A percentile compares a stretch with the other conserved stretches of the same genome.
These are phyloP conservation scores for Erebia epiphron DNA, from an alignment of 2,888 invertebrate species.

Conservation along the genomic window DNA sequence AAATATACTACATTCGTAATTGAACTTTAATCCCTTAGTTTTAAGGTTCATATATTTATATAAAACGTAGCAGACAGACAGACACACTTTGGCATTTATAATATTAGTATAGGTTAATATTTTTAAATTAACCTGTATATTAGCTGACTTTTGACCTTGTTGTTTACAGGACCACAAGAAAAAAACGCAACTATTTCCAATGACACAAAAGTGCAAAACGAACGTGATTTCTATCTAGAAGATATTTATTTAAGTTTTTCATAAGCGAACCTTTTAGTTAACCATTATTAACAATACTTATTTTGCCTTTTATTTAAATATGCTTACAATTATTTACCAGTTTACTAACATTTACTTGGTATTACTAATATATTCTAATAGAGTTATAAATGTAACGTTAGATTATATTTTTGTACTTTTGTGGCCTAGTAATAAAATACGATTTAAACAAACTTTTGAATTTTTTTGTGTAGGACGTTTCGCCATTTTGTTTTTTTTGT, in stretches of 20 bases:
- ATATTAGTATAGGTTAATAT: no score
- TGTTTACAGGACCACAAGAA: conserved; percentile 65
- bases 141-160: conserved; percentile 1
- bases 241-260: conserved; percentile 23
- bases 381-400: not conserved
- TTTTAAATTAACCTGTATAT: not conserved
- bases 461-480: no score
- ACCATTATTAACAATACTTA: conserved; percentile 45
- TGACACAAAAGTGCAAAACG: conserved; percentile 39
- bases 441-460: no score
- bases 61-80: no score
- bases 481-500: no score
- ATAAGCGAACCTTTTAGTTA: conserved; percentile 44
- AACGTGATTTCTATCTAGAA: conserved; percentile 9
- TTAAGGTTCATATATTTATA: no score
- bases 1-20: no score
- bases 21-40: no score
- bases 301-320: conserved; percentile 28
- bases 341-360: not conserved
- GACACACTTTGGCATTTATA: no score
- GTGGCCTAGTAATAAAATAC: not conserved
- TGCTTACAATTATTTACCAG: conserved; percentile 29
- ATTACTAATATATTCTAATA: conserved; percentile 1
- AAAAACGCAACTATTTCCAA: conserved; percentile 73
- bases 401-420: not conserved